Evolutionary conservation across 2,888 invertebrate genomes (phyloP).

Genomic region (Torymus tubicola): DNA sequence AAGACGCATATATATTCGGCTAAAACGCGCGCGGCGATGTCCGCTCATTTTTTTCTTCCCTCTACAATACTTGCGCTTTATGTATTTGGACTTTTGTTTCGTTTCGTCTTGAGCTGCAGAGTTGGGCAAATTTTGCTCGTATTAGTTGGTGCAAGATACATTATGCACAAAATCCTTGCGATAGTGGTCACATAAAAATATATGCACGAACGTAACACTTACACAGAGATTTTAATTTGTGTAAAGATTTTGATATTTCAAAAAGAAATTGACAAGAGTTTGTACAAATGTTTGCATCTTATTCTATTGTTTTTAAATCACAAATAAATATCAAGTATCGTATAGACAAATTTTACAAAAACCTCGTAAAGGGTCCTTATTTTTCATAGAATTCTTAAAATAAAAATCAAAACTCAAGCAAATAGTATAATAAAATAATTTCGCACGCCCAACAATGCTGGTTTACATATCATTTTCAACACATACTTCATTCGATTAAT

Average conservation of each 20-base stretch:
- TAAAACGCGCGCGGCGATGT: conserved; percentile 36
- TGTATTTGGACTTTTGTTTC: conserved; percentile 6
- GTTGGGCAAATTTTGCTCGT: conserved; percentile 16
- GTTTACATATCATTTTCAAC: background rate
- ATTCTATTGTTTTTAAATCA: background rate
- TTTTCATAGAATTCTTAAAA: no score
- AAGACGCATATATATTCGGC: conserved; percentile 17
- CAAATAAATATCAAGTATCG: background rate
- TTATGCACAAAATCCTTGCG: no score
- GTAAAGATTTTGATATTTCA: background rate
- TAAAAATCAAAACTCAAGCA: no score
- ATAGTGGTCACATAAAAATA: background rate
- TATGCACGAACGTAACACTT: background rate
- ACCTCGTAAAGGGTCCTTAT: no score
- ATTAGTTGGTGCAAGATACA: no score
- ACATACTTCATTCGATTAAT: background rate
- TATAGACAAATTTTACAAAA: background rate
- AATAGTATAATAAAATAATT: background rate
- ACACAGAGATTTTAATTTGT: background rate
- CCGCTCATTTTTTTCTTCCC: conserved; percentile 2
- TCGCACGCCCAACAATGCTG: conserved; percentile 17
- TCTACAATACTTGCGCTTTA: background rate
- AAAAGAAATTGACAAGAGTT: background rate
- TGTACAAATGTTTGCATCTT: background rate
- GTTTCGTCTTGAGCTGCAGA: conserved; percentile 8